Percentiles rank a stretch among this genome's conserved stretches.
phyloP scores from a whole-genome alignment of 2,113 vertebrate species.

The Leucosticte australis region DNA sequence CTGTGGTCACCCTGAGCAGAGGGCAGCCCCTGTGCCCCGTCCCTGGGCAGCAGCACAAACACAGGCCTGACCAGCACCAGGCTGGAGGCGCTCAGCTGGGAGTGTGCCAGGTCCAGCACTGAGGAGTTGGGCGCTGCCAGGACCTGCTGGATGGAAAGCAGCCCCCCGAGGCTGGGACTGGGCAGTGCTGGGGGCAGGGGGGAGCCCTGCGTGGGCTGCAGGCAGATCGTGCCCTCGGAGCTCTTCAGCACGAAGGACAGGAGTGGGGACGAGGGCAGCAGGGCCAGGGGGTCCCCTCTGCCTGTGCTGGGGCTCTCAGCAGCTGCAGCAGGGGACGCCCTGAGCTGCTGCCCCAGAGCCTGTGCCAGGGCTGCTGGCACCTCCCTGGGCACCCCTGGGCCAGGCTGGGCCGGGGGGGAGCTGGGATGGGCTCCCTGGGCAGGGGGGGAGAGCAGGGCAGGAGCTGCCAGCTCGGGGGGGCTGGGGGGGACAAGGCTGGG shows the following conservation, averaged over 20 bases:
- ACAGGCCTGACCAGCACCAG: constrained; percentile 34
- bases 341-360: neutral
- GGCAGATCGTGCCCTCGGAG: neutral
- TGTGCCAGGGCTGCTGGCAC: neutral
- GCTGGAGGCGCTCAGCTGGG: neutral
- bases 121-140: neutral
- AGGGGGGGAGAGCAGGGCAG: rapidly evolving
- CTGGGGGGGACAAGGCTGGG: neutral
- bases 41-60: constrained; percentile 21
- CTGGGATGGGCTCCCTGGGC: neutral
- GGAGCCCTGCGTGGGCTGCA: constrained; percentile 7
- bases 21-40: neutral
- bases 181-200: neutral
- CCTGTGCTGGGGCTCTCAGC: neutral
- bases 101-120: neutral
- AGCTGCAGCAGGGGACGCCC: neutral
- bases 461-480: neutral
- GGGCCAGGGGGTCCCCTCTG: neutral
- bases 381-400: rapidly evolving
- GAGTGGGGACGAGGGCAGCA: neutral
- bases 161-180: neutral
- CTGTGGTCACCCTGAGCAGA: neutral
- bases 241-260: constrained; percentile 9
- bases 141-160: constrained; percentile 31
- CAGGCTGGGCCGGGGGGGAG: neutral